Percentiles rank a stretch among this genome's conserved stretches.
These are phyloP conservation scores for Poeciliopsis gracilis DNA, from an alignment of 2,797 vertebrate species.

Conservation along the genomic window DNA sequence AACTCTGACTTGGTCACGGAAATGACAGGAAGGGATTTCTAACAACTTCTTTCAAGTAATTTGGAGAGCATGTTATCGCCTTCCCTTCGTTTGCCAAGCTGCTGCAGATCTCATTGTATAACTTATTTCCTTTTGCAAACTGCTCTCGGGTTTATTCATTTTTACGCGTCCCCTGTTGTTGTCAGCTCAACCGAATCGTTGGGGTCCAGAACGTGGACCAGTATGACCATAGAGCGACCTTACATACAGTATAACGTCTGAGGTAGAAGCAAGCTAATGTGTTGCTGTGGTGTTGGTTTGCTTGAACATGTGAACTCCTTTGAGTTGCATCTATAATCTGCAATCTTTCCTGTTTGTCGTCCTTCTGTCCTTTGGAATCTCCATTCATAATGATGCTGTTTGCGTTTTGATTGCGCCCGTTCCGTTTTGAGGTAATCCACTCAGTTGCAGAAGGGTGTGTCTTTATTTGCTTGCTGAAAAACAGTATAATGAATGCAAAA, in stretches of 20 bases:
- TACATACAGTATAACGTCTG: neutral
- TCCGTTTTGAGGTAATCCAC: neutral
- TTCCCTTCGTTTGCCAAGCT: slow-evolving; percentile 20
- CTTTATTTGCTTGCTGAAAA: neutral
- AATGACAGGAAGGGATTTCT: neutral
- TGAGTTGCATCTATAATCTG: neutral
- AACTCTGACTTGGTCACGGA: neutral
- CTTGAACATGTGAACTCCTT: neutral
- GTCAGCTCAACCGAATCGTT: slow-evolving; percentile 40
- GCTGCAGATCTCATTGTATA: slow-evolving; percentile 54
- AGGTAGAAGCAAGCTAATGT: neutral
- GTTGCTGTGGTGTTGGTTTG: neutral
- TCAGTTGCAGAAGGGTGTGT: neutral
- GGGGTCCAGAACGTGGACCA: slow-evolving; percentile 25
- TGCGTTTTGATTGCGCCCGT: neutral
- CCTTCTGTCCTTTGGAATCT: neutral
- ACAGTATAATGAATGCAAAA: neutral
- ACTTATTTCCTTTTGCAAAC: slow-evolving; percentile 55
- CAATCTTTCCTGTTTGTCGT: neutral
- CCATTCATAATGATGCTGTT: neutral
- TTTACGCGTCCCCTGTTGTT: slow-evolving; percentile 38
- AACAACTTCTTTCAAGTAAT: neutral
- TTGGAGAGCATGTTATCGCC: neutral
- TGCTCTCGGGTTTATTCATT: slow-evolving; percentile 36
- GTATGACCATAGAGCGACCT: neutral